A percentile compares a stretch with the other conserved stretches of the same genome.
Evolutionary conservation across 2,113 vertebrate genomes (phyloP).

Genomic region (Thalassoma bifasciatum): DNA sequence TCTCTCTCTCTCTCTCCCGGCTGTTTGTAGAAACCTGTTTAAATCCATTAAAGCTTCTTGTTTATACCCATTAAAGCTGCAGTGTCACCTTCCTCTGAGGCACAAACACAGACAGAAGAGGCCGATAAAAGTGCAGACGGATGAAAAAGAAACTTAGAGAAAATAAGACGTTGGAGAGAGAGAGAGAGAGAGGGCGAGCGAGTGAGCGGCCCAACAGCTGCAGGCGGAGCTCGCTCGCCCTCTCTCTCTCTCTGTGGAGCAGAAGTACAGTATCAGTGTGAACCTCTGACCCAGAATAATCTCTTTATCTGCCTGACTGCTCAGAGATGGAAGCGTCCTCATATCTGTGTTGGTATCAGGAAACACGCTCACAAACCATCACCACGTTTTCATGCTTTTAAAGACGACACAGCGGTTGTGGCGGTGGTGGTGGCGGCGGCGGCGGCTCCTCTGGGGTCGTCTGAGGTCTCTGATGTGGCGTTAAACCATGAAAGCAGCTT

Average conservation of each 20-base stretch:
- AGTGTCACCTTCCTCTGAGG: slow-evolving; percentile 26
- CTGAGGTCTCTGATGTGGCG: neutral
- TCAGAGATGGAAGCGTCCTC: slow-evolving; percentile 28
- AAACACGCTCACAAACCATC: slow-evolving; percentile 29
- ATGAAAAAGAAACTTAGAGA: neutral
- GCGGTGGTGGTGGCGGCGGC: neutral
- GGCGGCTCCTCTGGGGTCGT: neutral
- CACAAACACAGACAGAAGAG: slow-evolving; percentile 20
- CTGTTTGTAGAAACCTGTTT: slow-evolving; percentile 24
- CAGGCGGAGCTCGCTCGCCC: slow-evolving; percentile 31
- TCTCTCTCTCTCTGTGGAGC: too few relatives aligned
- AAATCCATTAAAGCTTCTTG: slow-evolving; percentile 26
- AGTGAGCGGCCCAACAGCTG: slow-evolving; percentile 21
- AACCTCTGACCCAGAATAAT: slow-evolving; percentile 61
- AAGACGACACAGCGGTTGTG: slow-evolving; percentile 12
- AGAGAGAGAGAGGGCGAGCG: neutral
- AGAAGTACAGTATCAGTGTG: slow-evolving; percentile 43
- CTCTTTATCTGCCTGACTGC: slow-evolving; percentile 46
- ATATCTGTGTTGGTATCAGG: slow-evolving; percentile 45
- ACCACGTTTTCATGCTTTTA: slow-evolving; percentile 36
- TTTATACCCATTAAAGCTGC: slow-evolving; percentile 28
- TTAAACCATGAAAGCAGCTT: neutral
- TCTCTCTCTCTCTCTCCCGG: slow-evolving; percentile 1
- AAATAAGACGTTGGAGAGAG: neutral
- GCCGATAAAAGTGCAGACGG: neutral